These are phyloP conservation scores for Eumeta japonica DNA, from an alignment of 1,140 invertebrate genomes.

Conservation along the genomic window DNA sequence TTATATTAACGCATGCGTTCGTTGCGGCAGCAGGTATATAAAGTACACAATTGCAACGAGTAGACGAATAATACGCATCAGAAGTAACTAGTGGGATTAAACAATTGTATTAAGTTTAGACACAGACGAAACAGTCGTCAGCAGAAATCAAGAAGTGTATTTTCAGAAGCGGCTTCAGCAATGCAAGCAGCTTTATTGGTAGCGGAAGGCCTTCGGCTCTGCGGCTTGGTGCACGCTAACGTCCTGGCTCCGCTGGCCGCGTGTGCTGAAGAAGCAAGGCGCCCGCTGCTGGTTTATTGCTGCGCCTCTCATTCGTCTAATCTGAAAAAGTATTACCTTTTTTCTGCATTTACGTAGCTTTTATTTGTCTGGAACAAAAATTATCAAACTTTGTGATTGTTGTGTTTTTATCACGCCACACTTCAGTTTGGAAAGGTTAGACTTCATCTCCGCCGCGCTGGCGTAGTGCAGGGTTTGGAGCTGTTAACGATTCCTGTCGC, in stretches of 20 bases:
- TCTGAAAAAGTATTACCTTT: conserved; percentile 85
- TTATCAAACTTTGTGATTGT: conserved; percentile 3
- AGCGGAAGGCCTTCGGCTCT: conserved; percentile 80
- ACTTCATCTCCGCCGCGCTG: too few species aligned
- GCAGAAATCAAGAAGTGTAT: conserved; percentile 2
- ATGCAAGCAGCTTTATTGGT: conserved; percentile 80
- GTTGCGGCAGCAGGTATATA: too few species aligned
- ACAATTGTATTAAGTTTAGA: too few species aligned
- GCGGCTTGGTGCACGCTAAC: conserved; percentile 78
- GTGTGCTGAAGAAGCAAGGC: conserved; percentile 71
- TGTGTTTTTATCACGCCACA: too few species aligned
- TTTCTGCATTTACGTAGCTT: conserved; percentile 15
- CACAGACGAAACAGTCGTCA: neutral
- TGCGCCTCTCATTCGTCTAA: conserved; percentile 76
- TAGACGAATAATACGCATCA: too few species aligned
- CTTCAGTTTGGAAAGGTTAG: too few species aligned
- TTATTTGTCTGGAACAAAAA: conserved; percentile 9
- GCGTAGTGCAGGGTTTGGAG: too few species aligned
- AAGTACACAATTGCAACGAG: too few species aligned
- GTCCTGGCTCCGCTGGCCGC: conserved; percentile 79
- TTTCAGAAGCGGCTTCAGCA: conserved; percentile 77
- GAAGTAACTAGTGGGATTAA: too few species aligned
- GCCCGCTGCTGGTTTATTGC: conserved; percentile 80
- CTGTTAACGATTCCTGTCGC: too few species aligned
- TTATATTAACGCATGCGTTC: too few species aligned